These are phyloP conservation scores for Palythoa caribaeorum DNA, from an alignment of 92 coral and sea anemone genomes.

Conservation along the genomic window DNA sequence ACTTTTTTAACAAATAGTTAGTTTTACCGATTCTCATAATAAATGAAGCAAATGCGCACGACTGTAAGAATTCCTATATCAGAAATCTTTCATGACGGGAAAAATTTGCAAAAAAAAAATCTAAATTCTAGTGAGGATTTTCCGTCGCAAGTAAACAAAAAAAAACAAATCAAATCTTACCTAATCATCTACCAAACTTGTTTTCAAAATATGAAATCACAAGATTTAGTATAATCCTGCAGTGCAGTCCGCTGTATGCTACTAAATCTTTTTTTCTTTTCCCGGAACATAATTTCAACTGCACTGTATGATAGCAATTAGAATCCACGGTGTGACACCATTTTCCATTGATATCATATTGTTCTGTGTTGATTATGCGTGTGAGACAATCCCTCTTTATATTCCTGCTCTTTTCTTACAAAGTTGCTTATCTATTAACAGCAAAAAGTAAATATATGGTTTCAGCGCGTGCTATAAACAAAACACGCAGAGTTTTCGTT, in stretches of 20 bases:
- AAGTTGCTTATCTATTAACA: conserved; percentile 41
- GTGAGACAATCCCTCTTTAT: neutral
- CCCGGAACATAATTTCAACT: conserved; percentile 28
- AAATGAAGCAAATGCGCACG: neutral
- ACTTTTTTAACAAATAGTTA: neutral
- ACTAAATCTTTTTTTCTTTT: neutral
- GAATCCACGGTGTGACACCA: conserved; percentile 10
- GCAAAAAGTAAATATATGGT: conserved; percentile 23
- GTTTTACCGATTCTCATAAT: neutral
- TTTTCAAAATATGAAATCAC: conserved; percentile 13
- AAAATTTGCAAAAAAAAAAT: neutral
- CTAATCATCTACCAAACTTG: conserved; percentile 4
- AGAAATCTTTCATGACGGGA: neutral
- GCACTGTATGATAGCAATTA: conserved; percentile 38
- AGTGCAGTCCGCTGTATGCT: neutral
- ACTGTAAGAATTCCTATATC: neutral
- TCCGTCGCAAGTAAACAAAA: neutral
- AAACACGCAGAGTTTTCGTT: neutral
- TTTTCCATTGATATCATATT: no score
- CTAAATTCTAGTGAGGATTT: neutral
- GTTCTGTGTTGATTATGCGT: no score
- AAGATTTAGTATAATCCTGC: conserved; percentile 17
- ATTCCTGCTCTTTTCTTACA: conserved; percentile 38
- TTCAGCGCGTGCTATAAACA: conserved; percentile 28
- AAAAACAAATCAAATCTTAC: neutral